phyloP scores from a whole-genome alignment of 2,888 invertebrate genomes.

The Papilio elwesi region DNA sequence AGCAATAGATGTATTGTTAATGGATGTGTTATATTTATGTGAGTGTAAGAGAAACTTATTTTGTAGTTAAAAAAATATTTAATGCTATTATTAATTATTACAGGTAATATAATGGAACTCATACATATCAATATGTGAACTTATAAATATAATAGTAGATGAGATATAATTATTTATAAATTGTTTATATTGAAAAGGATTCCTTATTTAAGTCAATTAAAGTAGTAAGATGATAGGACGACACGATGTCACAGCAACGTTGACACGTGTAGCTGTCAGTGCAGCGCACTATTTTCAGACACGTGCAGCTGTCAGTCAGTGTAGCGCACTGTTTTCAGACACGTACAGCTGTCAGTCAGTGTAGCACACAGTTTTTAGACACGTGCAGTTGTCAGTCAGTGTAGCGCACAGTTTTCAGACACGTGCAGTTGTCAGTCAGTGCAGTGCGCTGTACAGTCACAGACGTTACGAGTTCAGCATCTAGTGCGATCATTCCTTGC shows the following conservation, averaged over 20 bases:
- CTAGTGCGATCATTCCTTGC: constrained; percentile 37
- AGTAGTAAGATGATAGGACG: constrained; percentile 59
- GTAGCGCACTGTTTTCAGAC: constrained; percentile 52
- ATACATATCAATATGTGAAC: constrained; percentile 78
- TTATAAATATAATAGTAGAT: constrained; percentile 58
- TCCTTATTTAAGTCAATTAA: constrained; percentile 84
- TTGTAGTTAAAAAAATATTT: constrained; percentile 55
- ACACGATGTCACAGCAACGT: constrained; percentile 44
- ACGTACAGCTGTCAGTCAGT: constrained; percentile 51
- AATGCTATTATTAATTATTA: constrained; percentile 48
- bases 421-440: constrained; percentile 52
- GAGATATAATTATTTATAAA: constrained; percentile 60
- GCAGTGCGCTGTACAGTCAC: not conserved
- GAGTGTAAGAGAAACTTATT: constrained; percentile 61
- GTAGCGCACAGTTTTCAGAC: constrained; percentile 52
- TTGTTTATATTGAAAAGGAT: constrained; percentile 70
- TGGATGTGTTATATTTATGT: constrained; percentile 54
- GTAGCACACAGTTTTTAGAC: constrained; percentile 52
- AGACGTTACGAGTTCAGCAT: not conserved
- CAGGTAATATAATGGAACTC: constrained; percentile 59
- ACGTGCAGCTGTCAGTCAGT: constrained; percentile 51
- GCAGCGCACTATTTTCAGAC: constrained; percentile 52
- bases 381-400: constrained; percentile 51
- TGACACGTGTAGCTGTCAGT: constrained; percentile 48
- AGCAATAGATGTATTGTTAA: constrained; percentile 63